Base-by-base conservation (phyloP, 2,113 vertebrate genomes). In the Archilochus colubris region DNA sequence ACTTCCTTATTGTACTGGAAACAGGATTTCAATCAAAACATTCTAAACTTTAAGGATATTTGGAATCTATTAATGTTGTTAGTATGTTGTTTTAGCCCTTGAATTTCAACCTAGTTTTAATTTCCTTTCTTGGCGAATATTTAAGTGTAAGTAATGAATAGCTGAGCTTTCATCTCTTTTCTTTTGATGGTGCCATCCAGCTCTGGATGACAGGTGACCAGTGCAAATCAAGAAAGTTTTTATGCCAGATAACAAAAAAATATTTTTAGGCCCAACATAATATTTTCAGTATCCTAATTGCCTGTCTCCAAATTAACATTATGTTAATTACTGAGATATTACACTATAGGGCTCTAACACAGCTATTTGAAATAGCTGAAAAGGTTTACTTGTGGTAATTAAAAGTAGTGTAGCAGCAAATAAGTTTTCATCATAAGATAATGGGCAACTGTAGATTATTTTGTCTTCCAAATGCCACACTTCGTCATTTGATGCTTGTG, bases 381-480 rank as follows among this genome's bases (percentile, higher is more conserved):
- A 78, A 83, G 50, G 36, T 95, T 94, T 95, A 28, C 76, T 90
- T 83, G 19, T 82, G 94, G 48, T 64, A 90, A 94, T 93, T 90
- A 95, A 57, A 91, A 88, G 53, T 38, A 88, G 64, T 33, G 53
- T 38, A 88, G 64, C 38, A 67, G 24, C n/a, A 95, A 96, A 94
- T 78, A 94, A 57, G n/a, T 46, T 81, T 93, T 80, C 27, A 31
- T 48, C 86, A 44, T 72, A 88, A 86, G 53, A 86, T 93, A 74
- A 78, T 54, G 83, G 19, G 27, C 48, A 93, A 93, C 81, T 88
- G 81, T 14, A 75, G 28, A 70, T 82, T 67, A n/a, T 14, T 9
- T 50, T 75, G 54, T 72, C 73, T 48, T 7, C 19, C 48, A 33
- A 74, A 13, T 20, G 16, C 67, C 33, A 59, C 10, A 43, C 80